A percentile compares a stretch with the other conserved stretches of the same genome.
phyloP scores from a whole-genome alignment of 2,113 vertebrate genomes.

The Lamprotornis superbus region DNA sequence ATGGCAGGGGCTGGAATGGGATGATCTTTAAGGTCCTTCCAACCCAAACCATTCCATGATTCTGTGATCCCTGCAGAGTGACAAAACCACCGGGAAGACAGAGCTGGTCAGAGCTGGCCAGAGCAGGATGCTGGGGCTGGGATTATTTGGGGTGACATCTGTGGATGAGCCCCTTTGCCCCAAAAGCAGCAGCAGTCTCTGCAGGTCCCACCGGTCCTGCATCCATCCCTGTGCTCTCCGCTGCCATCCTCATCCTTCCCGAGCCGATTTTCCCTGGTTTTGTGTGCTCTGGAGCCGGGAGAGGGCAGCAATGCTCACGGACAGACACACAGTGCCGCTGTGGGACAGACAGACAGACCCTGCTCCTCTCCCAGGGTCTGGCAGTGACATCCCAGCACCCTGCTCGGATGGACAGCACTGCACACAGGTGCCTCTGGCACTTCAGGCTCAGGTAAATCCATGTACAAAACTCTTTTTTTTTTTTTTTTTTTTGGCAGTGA shows the following conservation, averaged over 20 bases:
- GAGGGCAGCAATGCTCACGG: slow-evolving; percentile 49
- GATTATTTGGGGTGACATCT: not conserved
- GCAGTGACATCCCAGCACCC: not conserved
- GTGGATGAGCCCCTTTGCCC: not conserved
- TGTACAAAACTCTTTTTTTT: accelerated
- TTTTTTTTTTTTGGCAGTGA: not conserved
- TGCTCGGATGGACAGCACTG: accelerated
- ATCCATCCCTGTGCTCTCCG: not conserved
- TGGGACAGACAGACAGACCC: too few species aligned
- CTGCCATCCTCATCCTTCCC: too few species aligned
- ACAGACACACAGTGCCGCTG: accelerated
- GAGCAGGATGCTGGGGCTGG: not conserved
- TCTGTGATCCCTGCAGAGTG: not conserved
- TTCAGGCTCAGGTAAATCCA: not conserved
- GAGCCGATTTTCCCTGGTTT: not conserved
- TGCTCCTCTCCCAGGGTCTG: accelerated
- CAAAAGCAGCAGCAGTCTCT: not conserved
- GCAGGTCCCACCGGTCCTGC: not conserved
- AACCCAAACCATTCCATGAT: not conserved
- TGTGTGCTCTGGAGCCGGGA: not conserved
- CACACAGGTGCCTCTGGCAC: not conserved
- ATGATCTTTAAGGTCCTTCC: not conserved
- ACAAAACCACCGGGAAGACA: not conserved
- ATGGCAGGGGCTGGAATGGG: not conserved
- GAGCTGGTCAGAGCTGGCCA: not conserved